Base-by-base conservation (phyloP, 2,888 invertebrate genomes). In the Caprella mutica region DNA sequence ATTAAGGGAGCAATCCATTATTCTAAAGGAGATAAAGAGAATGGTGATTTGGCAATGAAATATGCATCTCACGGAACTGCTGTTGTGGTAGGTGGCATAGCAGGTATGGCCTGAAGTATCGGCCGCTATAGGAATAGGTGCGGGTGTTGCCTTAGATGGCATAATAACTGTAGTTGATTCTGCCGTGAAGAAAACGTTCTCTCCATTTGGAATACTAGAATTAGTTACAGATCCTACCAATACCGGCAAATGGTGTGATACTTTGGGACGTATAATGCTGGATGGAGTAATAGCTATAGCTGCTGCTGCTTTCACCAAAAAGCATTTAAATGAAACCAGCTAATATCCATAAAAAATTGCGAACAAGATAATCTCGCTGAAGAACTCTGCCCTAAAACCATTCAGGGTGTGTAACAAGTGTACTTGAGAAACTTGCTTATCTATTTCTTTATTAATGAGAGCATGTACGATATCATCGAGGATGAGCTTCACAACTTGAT, bases 201-300 rank as follows among this genome's bases (percentile, higher is more conserved):
- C 9, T 5, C 48, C 48, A 3, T 48, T 26, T 19, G 52, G 52
- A 17, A n/a, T 39, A 9, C 23, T 52, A n/a, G 40, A 52, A 19
- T 40, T 40, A 14, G n/a, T 52, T 9, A n/a, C 23, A 2, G 52
- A 52, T 12, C 52, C 52, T 5, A 52, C 6, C 5, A 52, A 52
- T 40, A 24, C 52, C 14, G 52, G 52, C 26, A 52, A 52, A 21
- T 52, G 52, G 52, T 38, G 52, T 40, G 52, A 52, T 19, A 40
- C 52, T 14, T 38, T 23, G 14, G 52, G 39, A 12, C 39, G 52
- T 27, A 19, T 39, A 19, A 35, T 52, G 17, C 12, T 52, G 30
- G 52, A 52, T 39, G 52, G 52, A 4, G 5, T 38, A 3, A 14
- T 26, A 17, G 52, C 39, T 9, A 52, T n/a, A 27, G 30, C 26